Conservation (phyloP, 2,888 invertebrate species). For the Coelogynopora nodosa region DNA sequence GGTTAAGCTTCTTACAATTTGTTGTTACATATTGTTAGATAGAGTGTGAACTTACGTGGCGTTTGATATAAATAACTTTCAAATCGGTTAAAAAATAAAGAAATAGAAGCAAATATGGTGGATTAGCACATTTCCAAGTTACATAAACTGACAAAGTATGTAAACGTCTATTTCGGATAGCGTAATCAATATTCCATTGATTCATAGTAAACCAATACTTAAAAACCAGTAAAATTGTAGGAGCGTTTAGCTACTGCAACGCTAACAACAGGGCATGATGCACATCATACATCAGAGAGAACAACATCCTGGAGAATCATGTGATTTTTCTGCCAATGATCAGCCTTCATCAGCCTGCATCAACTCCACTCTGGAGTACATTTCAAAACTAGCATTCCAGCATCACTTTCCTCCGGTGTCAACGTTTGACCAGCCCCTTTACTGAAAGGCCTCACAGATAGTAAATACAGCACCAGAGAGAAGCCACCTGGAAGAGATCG, state of each 20-base stretch:
- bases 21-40: no score
- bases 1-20: no score
- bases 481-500: slow-evolving; percentile 42
- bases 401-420: slow-evolving; percentile 37
- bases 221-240: not conserved
- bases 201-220: not conserved
- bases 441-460: slow-evolving; percentile 43
- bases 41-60: no score
- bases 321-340: slow-evolving; percentile 42
- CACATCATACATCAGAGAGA: slow-evolving; percentile 39
- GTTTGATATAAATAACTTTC: not conserved
- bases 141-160: slow-evolving; percentile 12
- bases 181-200: slow-evolving; percentile 18
- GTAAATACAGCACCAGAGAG: slow-evolving; percentile 35
- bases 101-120: not conserved
- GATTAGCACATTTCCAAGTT: slow-evolving; percentile 23
- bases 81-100: not conserved
- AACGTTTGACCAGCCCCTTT: slow-evolving; percentile 40
- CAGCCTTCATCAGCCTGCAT: slow-evolving; percentile 41
- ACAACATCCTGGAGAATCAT: slow-evolving; percentile 29
- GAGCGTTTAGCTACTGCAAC: slow-evolving; percentile 22
- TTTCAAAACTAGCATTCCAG: slow-evolving; percentile 24
- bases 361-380: slow-evolving; percentile 41
- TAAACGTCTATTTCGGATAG: not conserved
- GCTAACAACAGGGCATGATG: slow-evolving; percentile 48